A percentile compares a stretch with the other conserved stretches of the same genome.
Conservation (phyloP, 2,888 invertebrate genomes). For the Helleia helle region DNA sequence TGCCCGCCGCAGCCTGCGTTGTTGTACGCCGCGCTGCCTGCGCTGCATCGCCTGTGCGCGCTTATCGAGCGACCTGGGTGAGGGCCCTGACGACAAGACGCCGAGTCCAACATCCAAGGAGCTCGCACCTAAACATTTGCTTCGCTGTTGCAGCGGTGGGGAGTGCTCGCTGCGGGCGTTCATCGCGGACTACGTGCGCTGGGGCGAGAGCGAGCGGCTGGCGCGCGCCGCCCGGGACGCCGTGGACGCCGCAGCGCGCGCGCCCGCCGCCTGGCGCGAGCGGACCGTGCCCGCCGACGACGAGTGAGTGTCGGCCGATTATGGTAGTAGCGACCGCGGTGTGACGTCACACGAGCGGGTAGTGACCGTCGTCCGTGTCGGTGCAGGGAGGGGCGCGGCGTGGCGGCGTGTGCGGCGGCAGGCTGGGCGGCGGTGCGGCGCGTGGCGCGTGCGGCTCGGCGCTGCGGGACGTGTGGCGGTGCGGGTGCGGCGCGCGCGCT, state of each 20-base stretch:
- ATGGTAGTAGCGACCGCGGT: no score
- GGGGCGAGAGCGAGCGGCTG: conserved; percentile 85
- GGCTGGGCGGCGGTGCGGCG: conserved; percentile 41
- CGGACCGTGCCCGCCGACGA: conserved; percentile 71
- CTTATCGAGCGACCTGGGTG: conserved; percentile 84
- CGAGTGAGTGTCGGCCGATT: conserved; percentile 4
- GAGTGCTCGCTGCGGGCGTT: conserved; percentile 87
- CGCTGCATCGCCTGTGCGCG: conserved; percentile 86
- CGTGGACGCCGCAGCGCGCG: conserved; percentile 77
- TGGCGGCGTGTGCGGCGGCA: conserved; percentile 15
- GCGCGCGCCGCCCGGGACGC: conserved; percentile 32
- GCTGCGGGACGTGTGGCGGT: conserved; percentile 34
- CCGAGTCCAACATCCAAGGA: no score
- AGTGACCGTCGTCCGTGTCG: no score
- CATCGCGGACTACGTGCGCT: conserved; percentile 89
- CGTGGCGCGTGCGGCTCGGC: conserved; percentile 30
- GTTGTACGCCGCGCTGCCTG: conserved; percentile 85
- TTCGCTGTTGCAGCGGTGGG: conserved; percentile 30
- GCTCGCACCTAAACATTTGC: no score
- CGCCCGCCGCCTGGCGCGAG: conserved; percentile 84
- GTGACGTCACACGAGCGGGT: no score
- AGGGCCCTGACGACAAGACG: no score
- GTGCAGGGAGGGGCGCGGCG: not conserved
- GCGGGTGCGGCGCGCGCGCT: conserved; percentile 29
- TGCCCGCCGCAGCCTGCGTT: conserved; percentile 80